Evolutionary conservation across 2,797 vertebrate species (phyloP).

Genomic region (Phrynocephalus vlangalii): DNA sequence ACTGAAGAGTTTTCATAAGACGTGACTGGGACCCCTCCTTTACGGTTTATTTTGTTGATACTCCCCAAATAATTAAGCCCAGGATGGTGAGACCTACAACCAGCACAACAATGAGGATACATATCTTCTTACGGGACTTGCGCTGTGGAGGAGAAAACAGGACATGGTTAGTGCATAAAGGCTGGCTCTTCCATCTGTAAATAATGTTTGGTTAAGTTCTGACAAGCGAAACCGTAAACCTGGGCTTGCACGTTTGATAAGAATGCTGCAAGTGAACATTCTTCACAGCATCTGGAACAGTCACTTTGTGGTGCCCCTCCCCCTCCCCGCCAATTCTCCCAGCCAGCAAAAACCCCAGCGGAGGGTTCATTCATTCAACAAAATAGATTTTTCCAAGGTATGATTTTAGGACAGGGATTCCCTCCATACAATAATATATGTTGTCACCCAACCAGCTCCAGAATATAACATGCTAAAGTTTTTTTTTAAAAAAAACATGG

Average conservation of each 20-base stretch:
- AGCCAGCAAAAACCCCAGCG: too few relatives aligned
- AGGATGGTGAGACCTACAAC: slow-evolving; percentile 76
- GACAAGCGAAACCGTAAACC: neutral
- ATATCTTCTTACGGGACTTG: slow-evolving; percentile 92
- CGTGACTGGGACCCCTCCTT: slow-evolving; percentile 48
- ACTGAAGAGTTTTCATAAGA: slow-evolving; percentile 64
- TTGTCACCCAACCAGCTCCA: neutral
- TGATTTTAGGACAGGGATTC: too few relatives aligned
- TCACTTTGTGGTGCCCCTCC: too few relatives aligned
- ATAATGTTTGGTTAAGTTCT: neutral
- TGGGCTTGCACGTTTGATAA: neutral
- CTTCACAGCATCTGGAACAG: too few relatives aligned
- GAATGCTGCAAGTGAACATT: too few relatives aligned
- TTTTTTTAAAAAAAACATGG: neutral
- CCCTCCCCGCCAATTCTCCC: too few relatives aligned
- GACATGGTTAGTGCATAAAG: neutral
- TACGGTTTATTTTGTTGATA: slow-evolving; percentile 50
- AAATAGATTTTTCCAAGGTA: too few relatives aligned
- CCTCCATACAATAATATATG: neutral
- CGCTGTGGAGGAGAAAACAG: slow-evolving; percentile 76
- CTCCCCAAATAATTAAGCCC: slow-evolving; percentile 82
- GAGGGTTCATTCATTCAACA: too few relatives aligned
- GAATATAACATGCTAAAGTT: neutral
- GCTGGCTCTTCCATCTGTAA: neutral
- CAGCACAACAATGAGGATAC: slow-evolving; percentile 86